phyloP scores from a whole-genome alignment of 2,888 invertebrate species.

The Eilema caniola region DNA sequence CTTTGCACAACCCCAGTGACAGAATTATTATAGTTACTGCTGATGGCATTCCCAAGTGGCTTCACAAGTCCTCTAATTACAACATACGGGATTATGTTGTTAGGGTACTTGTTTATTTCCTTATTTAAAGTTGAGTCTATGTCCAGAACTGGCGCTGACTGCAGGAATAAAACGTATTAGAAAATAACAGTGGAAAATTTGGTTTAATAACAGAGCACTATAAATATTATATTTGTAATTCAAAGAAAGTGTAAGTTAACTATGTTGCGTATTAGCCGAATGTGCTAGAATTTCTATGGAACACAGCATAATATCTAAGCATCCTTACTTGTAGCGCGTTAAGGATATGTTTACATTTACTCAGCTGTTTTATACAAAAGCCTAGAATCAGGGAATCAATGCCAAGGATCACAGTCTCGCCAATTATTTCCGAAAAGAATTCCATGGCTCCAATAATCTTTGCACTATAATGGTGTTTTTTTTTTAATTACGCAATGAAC shows the following conservation, averaged over 20 bases:
- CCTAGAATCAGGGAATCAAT: slow-evolving; percentile 92
- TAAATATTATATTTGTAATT: neutral
- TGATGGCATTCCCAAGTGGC: slow-evolving; percentile 91
- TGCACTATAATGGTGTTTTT: slow-evolving; percentile 16
- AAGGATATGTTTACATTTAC: slow-evolving; percentile 91
- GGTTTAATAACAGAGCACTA: neutral
- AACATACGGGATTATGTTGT: slow-evolving; percentile 90
- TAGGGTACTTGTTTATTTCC: slow-evolving; percentile 88
- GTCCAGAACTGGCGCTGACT: slow-evolving; percentile 91
- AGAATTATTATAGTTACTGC: slow-evolving; percentile 90
- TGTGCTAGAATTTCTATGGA: no score
- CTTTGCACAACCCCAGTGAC: slow-evolving; percentile 93
- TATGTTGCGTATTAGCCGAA: neutral
- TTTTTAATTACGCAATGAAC: slow-evolving; percentile 25
- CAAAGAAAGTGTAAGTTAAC: neutral
- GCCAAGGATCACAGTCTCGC: slow-evolving; percentile 91
- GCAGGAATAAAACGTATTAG: slow-evolving; percentile 15
- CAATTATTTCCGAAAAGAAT: slow-evolving; percentile 87
- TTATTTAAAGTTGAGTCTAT: slow-evolving; percentile 89
- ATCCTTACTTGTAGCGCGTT: slow-evolving; percentile 89
- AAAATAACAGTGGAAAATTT: neutral
- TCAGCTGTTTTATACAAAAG: slow-evolving; percentile 91
- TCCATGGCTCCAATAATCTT: slow-evolving; percentile 86
- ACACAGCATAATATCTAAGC: neutral
- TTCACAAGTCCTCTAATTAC: slow-evolving; percentile 92